Evolutionary conservation across 2,797 vertebrate genomes (phyloP), one percentile per base, ranked within the genome.

Genomic region (Pangasius djambal): DNA sequence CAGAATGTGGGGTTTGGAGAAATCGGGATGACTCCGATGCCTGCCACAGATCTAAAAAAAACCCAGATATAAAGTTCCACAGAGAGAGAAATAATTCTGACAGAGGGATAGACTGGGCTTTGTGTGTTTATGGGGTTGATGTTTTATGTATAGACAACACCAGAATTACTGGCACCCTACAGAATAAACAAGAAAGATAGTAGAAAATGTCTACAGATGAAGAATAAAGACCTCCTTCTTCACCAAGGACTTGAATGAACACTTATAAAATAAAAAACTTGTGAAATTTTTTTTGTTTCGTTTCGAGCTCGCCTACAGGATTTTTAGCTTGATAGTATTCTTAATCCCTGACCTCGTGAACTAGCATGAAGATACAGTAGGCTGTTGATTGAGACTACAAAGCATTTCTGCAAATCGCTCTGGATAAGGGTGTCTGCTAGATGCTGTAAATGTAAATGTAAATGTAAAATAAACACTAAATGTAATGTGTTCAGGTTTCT

Each of bases 1-100:
- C 78, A 78, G 25, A 86, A 2, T 88, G 48, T 40, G 81, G 10
- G 55, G 28, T 65, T 74, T 79, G 75, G 40, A 44, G 34, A 83
- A 79, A 77, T 10, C 37, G 40, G 48, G 44, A 67, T 40, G 79
- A 61, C 22, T 44, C 57, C 37, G 34, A n/a, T 10, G 16, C 81
- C 81, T 83, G 81, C 57, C 34, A 83, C 6, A 1, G 57, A 0
- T 20, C 52, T n/a, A 44, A 40, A 63, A 83, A 37, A 81, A 81
- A 18, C 50, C 2, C 5, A 70, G 6, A 31, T 34, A 34, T 57
- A 59, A 61, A 82, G 52, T 34, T 52, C 50, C n/a, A 34, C 52
- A 81, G 52, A 57, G 25, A 44, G 44, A 79, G n/a, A 79, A 9
- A 31, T 12, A 22, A 50, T 25, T 48, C 40, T 50, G 31, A 34